Evolutionary conservation across 2,113 vertebrate genomes (phyloP).

Genomic region (Apteryx mantelli): DNA sequence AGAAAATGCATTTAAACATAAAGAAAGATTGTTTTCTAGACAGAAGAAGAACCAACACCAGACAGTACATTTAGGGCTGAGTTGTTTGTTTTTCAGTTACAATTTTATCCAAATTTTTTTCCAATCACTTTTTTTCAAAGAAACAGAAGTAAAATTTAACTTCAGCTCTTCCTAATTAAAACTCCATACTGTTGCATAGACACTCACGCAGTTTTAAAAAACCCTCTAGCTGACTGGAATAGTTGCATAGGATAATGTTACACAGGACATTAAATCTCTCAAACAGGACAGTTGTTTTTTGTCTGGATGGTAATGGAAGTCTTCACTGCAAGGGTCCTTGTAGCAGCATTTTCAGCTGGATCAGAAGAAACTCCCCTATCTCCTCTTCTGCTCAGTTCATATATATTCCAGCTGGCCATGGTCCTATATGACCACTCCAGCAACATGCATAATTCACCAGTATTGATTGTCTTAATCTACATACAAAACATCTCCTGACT

Average conservation of each 20-base stretch:
- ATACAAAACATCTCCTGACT: not conserved
- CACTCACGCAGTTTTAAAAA: not conserved
- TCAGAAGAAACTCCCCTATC: not conserved
- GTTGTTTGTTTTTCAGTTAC: not conserved
- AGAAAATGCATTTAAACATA: not conserved
- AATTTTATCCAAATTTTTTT: not conserved
- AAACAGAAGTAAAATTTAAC: not conserved
- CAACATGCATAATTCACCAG: not conserved
- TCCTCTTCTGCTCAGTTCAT: not conserved
- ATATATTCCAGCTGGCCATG: not conserved
- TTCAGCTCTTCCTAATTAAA: not conserved
- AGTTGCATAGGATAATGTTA: not conserved
- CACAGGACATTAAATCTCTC: not conserved
- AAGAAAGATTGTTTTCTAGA: not conserved
- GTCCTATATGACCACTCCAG: not conserved
- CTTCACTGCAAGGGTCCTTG: not conserved
- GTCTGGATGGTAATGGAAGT: not conserved
- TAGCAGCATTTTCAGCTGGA: not conserved
- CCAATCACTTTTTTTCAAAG: not conserved
- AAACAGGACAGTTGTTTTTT: not conserved
- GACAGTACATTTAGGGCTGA: not conserved
- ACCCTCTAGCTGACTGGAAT: fast-evolving
- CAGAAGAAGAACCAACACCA: not conserved
- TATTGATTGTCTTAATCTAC: not conserved
- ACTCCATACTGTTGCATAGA: not conserved